Evolutionary conservation across 37 sponge, comb jelly and placozoan species (phyloP).

Genomic region (Petrosia ficiformis): DNA sequence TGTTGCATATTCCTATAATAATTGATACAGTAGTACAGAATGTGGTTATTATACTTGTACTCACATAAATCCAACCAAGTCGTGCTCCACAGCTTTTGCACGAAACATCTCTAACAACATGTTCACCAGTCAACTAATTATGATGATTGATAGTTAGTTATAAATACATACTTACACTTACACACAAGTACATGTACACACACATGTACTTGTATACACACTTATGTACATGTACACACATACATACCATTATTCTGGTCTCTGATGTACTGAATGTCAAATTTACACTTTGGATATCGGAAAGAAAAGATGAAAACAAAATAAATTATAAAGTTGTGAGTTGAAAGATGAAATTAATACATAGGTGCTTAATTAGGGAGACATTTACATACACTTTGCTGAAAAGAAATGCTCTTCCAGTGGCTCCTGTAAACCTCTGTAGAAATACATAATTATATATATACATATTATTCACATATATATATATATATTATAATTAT

Average conservation of each 20-base stretch:
- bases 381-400: constrained; percentile 96
- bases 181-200: too few species aligned
- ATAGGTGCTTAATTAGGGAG: too few species aligned
- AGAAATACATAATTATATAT: background rate
- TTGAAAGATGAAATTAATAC: background rate
- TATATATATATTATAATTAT: too few species aligned
- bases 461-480: background rate
- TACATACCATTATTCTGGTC: constrained; percentile 75
- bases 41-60: constrained; percentile 5
- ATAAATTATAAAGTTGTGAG: background rate
- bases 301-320: background rate
- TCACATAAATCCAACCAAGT: constrained; percentile 98
- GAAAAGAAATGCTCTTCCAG: constrained; percentile 97
- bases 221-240: background rate
- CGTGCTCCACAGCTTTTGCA: constrained; percentile 91
- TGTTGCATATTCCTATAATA: constrained; percentile 86
- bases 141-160: background rate
- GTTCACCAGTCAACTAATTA: constrained; percentile 87
- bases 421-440: constrained; percentile 95
- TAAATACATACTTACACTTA: too few species aligned
- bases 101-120: constrained; percentile 91
- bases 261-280: constrained; percentile 87
- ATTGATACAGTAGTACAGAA: background rate
- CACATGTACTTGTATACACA: too few species aligned
- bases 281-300: constrained; percentile 77